These are phyloP conservation scores for Rhizoglyphus robini DNA, from an alignment of 1,140 invertebrate genomes.

Conservation along the genomic window DNA sequence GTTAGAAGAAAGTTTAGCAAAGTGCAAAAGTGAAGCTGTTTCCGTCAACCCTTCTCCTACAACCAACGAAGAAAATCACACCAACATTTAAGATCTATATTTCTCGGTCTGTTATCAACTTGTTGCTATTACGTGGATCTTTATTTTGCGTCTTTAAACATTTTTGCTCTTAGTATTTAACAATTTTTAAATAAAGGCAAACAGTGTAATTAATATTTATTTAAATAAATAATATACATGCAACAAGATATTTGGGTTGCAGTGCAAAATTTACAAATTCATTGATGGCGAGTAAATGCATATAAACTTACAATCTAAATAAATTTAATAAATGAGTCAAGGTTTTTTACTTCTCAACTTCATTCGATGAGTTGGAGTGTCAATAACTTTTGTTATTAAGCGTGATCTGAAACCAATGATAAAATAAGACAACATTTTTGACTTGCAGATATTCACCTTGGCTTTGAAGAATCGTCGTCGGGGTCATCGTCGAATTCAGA, in stretches of 20 bases:
- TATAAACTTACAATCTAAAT: constrained; percentile 45
- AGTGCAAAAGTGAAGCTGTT: not conserved
- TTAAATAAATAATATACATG: not conserved
- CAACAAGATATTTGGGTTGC: not conserved
- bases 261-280: constrained; percentile 76
- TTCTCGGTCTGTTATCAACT: too few relatives aligned
- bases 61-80: too few relatives aligned
- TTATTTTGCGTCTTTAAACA: not conserved
- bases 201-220: not conserved
- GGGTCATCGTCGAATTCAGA: not conserved
- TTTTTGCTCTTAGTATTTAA: not conserved
- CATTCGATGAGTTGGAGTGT: constrained; percentile 11
- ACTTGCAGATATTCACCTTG: too few relatives aligned
- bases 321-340: not conserved
- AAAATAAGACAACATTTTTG: too few relatives aligned
- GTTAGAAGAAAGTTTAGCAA: constrained; percentile 3
- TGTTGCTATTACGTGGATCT: too few relatives aligned
- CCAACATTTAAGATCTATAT: too few relatives aligned
- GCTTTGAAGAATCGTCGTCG: too few relatives aligned
- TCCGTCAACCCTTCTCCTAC: too few relatives aligned
- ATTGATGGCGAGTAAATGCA: constrained; percentile 88
- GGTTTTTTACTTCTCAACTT: constrained; percentile 4
- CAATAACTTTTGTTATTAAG: not conserved
- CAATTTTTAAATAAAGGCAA: too few relatives aligned
- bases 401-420: too few relatives aligned